Base-by-base conservation (phyloP, 2,113 vertebrate genomes). In the Emydura subglobosa region DNA sequence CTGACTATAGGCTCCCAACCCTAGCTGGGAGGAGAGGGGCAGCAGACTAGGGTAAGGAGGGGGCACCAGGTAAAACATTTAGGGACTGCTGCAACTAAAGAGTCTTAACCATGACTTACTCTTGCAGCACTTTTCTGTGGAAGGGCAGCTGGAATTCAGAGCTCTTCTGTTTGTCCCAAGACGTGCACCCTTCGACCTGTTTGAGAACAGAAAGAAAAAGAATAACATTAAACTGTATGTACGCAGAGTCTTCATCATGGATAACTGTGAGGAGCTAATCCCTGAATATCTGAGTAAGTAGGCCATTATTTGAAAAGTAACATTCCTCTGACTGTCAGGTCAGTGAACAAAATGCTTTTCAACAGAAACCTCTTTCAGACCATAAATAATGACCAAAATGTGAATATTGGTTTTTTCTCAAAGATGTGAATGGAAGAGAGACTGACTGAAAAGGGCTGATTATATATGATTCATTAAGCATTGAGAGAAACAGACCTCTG, bases 201-300 rank as follows among this genome's bases (percentile, higher is more conserved):
- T 99, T 91, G 99, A 99, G 68, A 99, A 99, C 97, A 98, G 99
- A 92, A 99, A 99, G 98, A 99, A 99, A 90, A 99, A 99, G 93
- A 99, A 99, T 87, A 99, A 99, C 59, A 99, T 99, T 4, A 99
- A 99, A 96, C 89, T 99, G 25, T 99, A 99, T 0, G 99, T 99
- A 9, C 99, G 99, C 92, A 98, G 99, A 88, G 99, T 99, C n/a
- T 99, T 99, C 95, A 99, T 99, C 96, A 99, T 99, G 99, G 99
- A 99, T 95, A 99, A 99, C 97, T 99, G 99, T 1, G 99, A 99
- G 12, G 99, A 99, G 4, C 98, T 99, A 11, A 99, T 99, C 47
- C 99, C 99, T 0, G 99, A 99, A 47, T 99, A 99, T 61, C 98
- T 99, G 78, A 99, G 99, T 99, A 61, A 99, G 99, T 99, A 57